Evolutionary conservation across 1,140 invertebrate species (phyloP), one percentile per base, ranked within the genome.

Genomic region (Anastrepha ludens): DNA sequence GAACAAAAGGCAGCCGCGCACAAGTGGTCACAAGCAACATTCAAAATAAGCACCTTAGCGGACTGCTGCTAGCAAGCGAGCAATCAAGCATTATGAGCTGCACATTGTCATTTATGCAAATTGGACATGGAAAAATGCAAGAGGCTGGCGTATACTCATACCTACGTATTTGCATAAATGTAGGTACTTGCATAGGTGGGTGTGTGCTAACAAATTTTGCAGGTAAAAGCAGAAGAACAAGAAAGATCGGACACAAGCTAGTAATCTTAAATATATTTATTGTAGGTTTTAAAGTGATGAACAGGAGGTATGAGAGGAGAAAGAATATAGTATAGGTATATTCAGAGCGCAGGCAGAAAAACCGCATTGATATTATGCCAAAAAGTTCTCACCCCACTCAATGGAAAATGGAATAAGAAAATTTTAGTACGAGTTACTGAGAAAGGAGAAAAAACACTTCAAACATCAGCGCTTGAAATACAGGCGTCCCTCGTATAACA

Each of bases 51-150:
- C 41, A 74, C 39, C 13, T 47, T 29, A 44, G 67, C 5, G 41
- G 5, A 5, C 5, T 4, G 11, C 13, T 15, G 15, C 67, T 17
- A 15, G 29, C 67, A 74, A 29, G 29, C 29, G 39, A 39, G 15
- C 41, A 47, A 15, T 6, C 67, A 91, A 92, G 91, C 91, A 92
- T 91, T 91, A 91, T 91, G 91, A 91, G 90, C 15, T 74, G 91
- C 90, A 90, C 91, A 91, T 92, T 91, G 91, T 91, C 91, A 91
- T 91, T 91, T 91, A 91, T 91, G 91, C 90, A 91, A 91, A 91
- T 91, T 91, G 91, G 81, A 17, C 88, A 88, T 67, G 15, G 89
- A 86, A 78, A 59, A 58, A 64, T 59, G 81, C 70, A 85, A 15
- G 58, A 8, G 58, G 15, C 13, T n/a, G 17, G 67, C 2, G 65